Base-by-base conservation (phyloP, 2,797 vertebrate genomes). In the Anisognathus igniventris region DNA sequence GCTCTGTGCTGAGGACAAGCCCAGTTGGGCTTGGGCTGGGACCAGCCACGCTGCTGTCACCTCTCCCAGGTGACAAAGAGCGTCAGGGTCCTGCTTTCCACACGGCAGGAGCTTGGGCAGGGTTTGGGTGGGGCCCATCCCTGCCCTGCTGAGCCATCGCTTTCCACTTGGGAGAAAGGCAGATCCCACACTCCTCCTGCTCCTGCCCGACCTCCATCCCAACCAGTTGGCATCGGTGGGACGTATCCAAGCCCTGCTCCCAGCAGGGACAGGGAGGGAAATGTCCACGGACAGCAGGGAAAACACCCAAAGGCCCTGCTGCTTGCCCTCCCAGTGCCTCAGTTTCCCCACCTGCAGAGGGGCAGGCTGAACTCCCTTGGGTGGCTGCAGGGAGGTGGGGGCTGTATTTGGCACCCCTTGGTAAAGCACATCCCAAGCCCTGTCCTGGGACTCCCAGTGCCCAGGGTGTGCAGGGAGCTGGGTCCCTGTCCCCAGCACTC, bases 181-280 rank as follows among this genome's bases (percentile, higher is more conserved):
- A 47, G 37, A 54, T n/a, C 27, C 35, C 21, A 39, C 50, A 3
- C 8, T 6, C 6, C 3, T 21, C n/a, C 84, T 28, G 22, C 24
- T 60, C 62, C 72, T 42, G 53, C 72, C 54, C 0, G 0, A 7
- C 16, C 53, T 70, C 51, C 39, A 5, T 27, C 53, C 31, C 3
- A 1, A 2, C 23, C 48, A 1, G 7, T 0, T 58, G 76, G 37
- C 58, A 27, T 12, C 3, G 2, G 4, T 0, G 2, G 58, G 51
- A n/a, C 0, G 0, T 21, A 10, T n/a, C 17, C 17, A 18, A 66
- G 10, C 28, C 14, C 35, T 2, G 25, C 21, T 45, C 14, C 47
- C 14, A 5, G 30, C 68, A 51, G 60, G 45, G 28, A 45, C 67
- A 45, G 24, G 28, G 45, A 58, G 17, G 28, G 20, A 25, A 50